Evolutionary conservation across 2,888 invertebrate species (phyloP).

Genomic region (Patella caerulea): DNA sequence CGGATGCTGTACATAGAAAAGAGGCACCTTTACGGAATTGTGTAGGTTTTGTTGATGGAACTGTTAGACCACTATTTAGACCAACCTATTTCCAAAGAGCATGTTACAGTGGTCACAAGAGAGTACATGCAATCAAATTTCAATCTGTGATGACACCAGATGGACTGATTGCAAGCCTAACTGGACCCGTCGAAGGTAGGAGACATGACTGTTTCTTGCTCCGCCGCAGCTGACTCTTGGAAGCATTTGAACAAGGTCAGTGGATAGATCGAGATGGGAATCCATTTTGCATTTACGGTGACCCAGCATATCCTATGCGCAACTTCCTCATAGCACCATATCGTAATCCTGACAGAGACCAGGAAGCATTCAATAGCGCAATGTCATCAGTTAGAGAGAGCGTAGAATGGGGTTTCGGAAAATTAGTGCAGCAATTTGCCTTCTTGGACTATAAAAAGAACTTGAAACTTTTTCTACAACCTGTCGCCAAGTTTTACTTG

Average conservation of each 20-base stretch:
- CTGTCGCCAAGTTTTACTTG: background rate
- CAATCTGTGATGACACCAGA: no score
- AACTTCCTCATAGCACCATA: background rate
- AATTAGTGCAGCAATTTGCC: background rate
- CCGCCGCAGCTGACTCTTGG: background rate
- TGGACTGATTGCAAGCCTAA: no score
- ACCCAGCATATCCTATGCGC: background rate
- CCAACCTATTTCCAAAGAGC: no score
- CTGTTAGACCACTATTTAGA: no score
- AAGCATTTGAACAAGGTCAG: background rate
- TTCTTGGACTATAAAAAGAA: background rate
- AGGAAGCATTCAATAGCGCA: no score
- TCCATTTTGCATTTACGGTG: background rate
- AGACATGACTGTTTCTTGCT: background rate
- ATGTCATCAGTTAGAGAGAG: background rate
- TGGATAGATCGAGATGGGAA: background rate
- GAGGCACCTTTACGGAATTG: no score
- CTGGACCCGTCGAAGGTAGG: no score
- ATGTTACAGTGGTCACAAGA: no score
- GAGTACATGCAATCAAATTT: no score
- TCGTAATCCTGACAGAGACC: background rate
- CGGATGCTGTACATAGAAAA: no score
- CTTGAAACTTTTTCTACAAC: conserved; percentile 6
- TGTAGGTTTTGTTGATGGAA: no score
- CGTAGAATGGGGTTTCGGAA: background rate